Percentiles rank a stretch among this genome's conserved stretches.
Evolutionary conservation across 1,140 invertebrate species (phyloP).

Genomic region (Philaenus spumarius): DNA sequence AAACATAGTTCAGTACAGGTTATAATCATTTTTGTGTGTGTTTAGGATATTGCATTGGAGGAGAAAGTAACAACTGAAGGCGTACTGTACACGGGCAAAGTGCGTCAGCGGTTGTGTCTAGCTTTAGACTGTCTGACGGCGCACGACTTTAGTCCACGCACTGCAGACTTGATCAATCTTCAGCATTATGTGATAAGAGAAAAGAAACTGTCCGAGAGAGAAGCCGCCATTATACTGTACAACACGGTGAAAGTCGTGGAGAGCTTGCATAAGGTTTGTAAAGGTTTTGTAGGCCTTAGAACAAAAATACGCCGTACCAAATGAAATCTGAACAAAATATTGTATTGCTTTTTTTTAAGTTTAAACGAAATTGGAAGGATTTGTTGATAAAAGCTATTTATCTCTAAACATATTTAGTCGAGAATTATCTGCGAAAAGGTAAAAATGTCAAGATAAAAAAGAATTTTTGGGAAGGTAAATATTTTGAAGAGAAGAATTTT

Average conservation of each 20-base stretch:
- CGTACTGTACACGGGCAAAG: constrained; percentile 52
- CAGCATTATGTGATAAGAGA: constrained; percentile 79
- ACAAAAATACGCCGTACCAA: too few species aligned
- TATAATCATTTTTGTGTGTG: constrained; percentile 7
- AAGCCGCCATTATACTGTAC: constrained; percentile 69
- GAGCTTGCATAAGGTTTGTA: constrained; percentile 61
- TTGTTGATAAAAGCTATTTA: too few species aligned
- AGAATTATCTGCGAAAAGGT: too few species aligned
- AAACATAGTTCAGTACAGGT: background rate
- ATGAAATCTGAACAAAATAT: too few species aligned
- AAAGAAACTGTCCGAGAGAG: constrained; percentile 68
- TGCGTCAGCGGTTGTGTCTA: constrained; percentile 59
- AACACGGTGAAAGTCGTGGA: constrained; percentile 69
- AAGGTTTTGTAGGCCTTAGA: too few species aligned
- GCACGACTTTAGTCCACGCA: constrained; percentile 65
- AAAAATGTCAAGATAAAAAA: too few species aligned
- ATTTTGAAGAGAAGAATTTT: too few species aligned
- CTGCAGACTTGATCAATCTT: constrained; percentile 62
- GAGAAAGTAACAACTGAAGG: constrained; percentile 48
- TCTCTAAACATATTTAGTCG: too few species aligned
- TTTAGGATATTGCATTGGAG: constrained; percentile 62
- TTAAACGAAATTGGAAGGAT: too few species aligned
- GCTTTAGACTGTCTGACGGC: constrained; percentile 69
- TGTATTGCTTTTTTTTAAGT: too few species aligned
- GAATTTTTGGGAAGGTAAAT: too few species aligned